Evolutionary conservation across 1,140 invertebrate species (phyloP).

Genomic region (Euura saliciscinereae): DNA sequence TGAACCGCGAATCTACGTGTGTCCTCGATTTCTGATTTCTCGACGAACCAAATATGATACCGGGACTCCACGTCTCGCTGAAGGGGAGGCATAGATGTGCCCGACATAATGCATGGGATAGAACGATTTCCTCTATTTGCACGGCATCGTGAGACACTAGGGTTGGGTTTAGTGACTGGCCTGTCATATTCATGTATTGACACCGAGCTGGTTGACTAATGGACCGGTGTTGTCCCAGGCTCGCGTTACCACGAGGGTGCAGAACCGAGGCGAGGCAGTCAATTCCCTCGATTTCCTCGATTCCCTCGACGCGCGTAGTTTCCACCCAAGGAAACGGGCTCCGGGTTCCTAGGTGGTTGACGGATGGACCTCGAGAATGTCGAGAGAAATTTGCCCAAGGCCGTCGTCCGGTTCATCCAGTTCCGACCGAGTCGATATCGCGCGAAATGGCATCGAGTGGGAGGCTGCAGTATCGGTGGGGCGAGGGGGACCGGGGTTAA

Average conservation of each 20-base stretch:
- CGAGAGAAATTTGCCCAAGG: background rate
- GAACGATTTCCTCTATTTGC: conserved; percentile 5
- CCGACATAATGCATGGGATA: background rate
- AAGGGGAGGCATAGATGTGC: no score
- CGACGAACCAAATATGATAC: background rate
- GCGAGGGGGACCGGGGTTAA: background rate
- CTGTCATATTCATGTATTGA: conserved; percentile 61
- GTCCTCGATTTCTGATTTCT: no score
- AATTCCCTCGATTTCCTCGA: conserved; percentile 41
- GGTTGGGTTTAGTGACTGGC: conserved; percentile 30
- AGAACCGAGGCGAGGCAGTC: conserved; percentile 36
- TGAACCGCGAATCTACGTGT: no score
- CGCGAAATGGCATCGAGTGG: background rate
- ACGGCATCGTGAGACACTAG: conserved; percentile 31
- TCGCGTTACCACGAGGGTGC: conserved; percentile 54
- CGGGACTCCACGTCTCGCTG: no score
- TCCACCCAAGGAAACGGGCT: background rate
- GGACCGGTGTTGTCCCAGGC: conserved; percentile 58
- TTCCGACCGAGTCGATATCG: background rate
- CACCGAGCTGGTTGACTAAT: conserved; percentile 60
- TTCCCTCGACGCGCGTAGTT: conserved; percentile 21
- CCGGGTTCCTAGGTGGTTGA: background rate
- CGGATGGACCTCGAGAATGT: background rate
- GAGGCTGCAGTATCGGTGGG: background rate
- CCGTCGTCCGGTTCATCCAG: no score